Base-by-base conservation (phyloP, 2,113 vertebrate genomes). In the Terrapene triunguis region DNA sequence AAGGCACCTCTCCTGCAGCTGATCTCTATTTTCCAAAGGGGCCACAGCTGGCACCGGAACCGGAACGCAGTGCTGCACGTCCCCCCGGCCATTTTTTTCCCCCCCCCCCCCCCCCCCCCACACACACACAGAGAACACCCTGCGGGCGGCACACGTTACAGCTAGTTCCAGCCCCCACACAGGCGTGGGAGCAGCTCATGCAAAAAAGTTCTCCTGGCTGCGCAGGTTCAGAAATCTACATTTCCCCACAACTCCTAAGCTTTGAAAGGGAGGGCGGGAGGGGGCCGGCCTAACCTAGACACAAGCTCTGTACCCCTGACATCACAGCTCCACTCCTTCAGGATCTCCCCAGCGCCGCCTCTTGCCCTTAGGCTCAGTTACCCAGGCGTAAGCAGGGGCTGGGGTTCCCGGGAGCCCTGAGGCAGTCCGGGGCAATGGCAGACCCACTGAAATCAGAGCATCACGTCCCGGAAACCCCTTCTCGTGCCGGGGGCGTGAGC, bases 21-120 rank as follows among this genome's bases (percentile, higher is more conserved):
- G 82, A 76, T 57, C 89, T 95, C 95, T 97, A 44, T 95, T 93
- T 88, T 82, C 51, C 78, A 90, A 82, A n/a, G 21, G 19, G 69
- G 69, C 35, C 38, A 25, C 72, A 79, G 62, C 79, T 88, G 93
- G 85, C 90, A 14, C 80, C 27, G 83, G 54, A 92, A 29, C 44
- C 32, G 69, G 55, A 53, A 44, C 0, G 12, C 91, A 74, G 57
- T 54, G 90, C 80, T 62, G 54, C 76, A 88, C 29, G 72, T 72
- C 42, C 1, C 54, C 78, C 8, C 1, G 7, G 53, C 32, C 12
- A 3, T 4, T 21, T 81, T 14, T 81, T 16, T 72, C 87, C 6
- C 44, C 38, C 38, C 4, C 69, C 27, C 29, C 84, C n/a, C 4
- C 25, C 78, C 54, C 47, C 87, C 87, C 78, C 54, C 59, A 14